Conservation (phyloP, 2,113 vertebrate species). For the Edolisoma coerulescens region DNA sequence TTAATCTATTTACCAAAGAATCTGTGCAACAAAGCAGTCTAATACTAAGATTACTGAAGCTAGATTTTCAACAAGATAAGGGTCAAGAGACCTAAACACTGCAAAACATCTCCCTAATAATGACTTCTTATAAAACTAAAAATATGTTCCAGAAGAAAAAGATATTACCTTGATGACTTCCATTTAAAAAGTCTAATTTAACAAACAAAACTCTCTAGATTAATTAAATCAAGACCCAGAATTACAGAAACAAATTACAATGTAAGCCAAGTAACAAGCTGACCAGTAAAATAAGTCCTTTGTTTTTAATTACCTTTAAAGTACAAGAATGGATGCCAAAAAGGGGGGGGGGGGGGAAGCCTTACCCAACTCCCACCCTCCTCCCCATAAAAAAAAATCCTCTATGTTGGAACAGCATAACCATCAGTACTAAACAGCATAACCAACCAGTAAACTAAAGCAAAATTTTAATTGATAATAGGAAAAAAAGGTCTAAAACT, state of each 20-base stretch:
- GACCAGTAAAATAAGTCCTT: not conserved
- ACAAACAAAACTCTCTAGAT: not conserved
- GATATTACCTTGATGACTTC: not conserved
- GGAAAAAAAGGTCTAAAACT: not conserved
- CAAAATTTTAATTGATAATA: not conserved
- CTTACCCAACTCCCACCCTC: not conserved
- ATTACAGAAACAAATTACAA: not conserved
- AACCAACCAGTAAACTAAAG: not conserved
- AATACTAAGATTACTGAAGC: constrained; percentile 42
- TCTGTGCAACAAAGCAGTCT: constrained; percentile 35
- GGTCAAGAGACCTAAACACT: not conserved
- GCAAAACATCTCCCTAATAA: constrained; percentile 33
- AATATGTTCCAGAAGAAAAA: not conserved
- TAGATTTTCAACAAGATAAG: constrained; percentile 29
- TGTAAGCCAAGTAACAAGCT: not conserved
- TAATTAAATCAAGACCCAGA: not conserved
- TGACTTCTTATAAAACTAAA: not conserved
- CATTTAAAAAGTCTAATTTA: not conserved
- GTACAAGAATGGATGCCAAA: not conserved
- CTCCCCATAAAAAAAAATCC: not conserved
- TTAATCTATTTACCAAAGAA: constrained; percentile 59
- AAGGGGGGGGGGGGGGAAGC: no score
- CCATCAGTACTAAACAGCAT: not conserved
- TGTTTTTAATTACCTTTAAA: not conserved
- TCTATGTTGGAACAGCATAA: not conserved